These are phyloP conservation scores for Pristionchus fissidentatus DNA, from an alignment of 2,888 invertebrate species.

Conservation along the genomic window DNA sequence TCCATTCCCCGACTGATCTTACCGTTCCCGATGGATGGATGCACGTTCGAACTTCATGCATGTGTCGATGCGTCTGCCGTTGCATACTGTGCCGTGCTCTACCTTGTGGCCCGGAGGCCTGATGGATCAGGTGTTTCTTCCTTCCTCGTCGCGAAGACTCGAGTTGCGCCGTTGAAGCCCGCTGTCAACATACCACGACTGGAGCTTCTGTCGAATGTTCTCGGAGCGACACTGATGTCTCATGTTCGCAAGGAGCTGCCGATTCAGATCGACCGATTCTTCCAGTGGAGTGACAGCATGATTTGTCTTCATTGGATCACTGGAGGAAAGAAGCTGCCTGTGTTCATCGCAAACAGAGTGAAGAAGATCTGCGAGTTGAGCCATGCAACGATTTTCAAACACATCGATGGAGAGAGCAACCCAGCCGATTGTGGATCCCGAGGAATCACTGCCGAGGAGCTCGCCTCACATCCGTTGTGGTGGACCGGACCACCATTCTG, in stretches of 20 bases:
- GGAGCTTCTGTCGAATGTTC: slow-evolving; percentile 44
- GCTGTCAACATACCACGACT: slow-evolving; percentile 46
- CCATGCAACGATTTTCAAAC: not conserved
- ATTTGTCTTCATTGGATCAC: slow-evolving; percentile 16
- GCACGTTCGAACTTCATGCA: slow-evolving; percentile 26
- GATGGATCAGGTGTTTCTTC: not conserved
- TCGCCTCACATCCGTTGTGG: too few relatives aligned
- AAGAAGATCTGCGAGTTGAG: not conserved
- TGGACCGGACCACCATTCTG: slow-evolving; percentile 33
- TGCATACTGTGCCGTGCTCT: too few relatives aligned
- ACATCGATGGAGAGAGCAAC: not conserved
- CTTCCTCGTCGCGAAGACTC: too few relatives aligned
- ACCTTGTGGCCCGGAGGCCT: too few relatives aligned
- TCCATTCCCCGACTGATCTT: slow-evolving; percentile 22
- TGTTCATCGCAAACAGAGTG: not conserved
- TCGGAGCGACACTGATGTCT: slow-evolving; percentile 37
- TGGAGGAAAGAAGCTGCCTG: not conserved
- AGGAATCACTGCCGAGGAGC: too few relatives aligned
- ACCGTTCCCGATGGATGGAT: not conserved
- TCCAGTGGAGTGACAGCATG: slow-evolving; percentile 54
- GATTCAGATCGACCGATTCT: not conserved
- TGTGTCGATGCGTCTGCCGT: slow-evolving; percentile 31
- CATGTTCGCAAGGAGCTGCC: not conserved
- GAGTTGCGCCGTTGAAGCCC: too few relatives aligned
- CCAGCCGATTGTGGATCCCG: not conserved